Conservation (phyloP, 2,113 vertebrate genomes). For the Macheiramphus alcinus region DNA sequence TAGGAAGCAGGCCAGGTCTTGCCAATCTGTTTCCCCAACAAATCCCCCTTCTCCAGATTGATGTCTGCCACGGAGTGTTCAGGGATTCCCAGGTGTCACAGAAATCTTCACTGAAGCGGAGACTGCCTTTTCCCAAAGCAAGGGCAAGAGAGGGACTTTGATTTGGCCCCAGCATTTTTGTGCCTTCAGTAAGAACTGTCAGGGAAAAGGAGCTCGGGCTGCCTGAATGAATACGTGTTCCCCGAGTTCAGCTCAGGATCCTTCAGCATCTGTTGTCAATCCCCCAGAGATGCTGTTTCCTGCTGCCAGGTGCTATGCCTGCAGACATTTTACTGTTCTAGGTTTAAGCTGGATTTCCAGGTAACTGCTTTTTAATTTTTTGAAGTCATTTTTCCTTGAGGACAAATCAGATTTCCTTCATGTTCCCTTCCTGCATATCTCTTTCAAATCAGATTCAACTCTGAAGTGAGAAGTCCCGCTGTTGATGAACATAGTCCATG, state of each 20-base stretch:
- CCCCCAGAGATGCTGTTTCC: neutral
- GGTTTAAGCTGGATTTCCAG: slow-evolving; percentile 12
- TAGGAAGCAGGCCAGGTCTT: neutral
- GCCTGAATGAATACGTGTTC: neutral
- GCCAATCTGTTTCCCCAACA: neutral
- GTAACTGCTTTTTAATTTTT: neutral
- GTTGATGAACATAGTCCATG: neutral
- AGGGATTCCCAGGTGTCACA: neutral
- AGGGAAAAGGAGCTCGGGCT: neutral
- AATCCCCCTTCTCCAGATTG: neutral
- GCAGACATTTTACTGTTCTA: slow-evolving; percentile 8
- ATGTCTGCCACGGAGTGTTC: rapidly evolving
- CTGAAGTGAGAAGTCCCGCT: rapidly evolving
- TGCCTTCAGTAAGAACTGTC: neutral
- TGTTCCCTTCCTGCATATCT: neutral
- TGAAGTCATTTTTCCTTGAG: neutral
- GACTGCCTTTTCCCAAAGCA: neutral
- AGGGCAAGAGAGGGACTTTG: neutral
- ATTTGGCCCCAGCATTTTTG: neutral
- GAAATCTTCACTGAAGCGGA: neutral
- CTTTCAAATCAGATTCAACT: neutral
- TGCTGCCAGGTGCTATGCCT: slow-evolving; percentile 10
- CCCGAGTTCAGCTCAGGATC: neutral
- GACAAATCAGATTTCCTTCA: neutral
- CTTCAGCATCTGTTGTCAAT: neutral